Percentiles rank a stretch among this genome's conserved stretches.
These are phyloP conservation scores for Habrosyne pyritoides DNA, from an alignment of 2,888 invertebrate species.

Conservation along the genomic window DNA sequence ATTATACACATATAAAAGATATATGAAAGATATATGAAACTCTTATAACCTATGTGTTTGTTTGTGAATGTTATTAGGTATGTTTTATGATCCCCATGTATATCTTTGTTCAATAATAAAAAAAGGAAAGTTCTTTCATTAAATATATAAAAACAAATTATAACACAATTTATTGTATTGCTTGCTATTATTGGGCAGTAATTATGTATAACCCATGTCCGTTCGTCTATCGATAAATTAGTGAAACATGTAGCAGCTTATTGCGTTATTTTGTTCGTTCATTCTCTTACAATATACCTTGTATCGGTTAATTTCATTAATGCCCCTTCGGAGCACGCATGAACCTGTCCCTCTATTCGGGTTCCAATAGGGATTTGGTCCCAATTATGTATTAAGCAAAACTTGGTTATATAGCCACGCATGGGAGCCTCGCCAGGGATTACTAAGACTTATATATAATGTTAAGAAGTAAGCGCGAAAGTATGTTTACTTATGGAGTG, in stretches of 20 bases:
- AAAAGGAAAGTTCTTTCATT: no score
- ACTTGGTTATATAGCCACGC: slow-evolving; percentile 67
- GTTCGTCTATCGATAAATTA: background rate
- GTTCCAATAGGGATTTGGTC: slow-evolving; percentile 76
- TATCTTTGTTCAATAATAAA: no score
- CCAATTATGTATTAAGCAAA: slow-evolving; percentile 78
- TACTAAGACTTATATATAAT: slow-evolving; percentile 41
- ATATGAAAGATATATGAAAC: no score
- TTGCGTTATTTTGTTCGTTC: slow-evolving; percentile 6
- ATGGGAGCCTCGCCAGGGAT: slow-evolving; percentile 61
- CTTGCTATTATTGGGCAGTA: no score
- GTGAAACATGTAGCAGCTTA: background rate
- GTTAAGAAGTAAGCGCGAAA: slow-evolving; percentile 13
- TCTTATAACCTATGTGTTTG: no score
- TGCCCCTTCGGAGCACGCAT: slow-evolving; percentile 73
- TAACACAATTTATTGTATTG: no score
- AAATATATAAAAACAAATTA: background rate
- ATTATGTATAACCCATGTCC: background rate
- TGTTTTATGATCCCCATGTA: no score
- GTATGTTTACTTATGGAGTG: background rate
- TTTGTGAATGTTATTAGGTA: no score
- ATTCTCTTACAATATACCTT: slow-evolving; percentile 55
- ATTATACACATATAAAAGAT: no score
- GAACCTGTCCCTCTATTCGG: slow-evolving; percentile 66
- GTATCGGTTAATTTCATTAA: slow-evolving; percentile 78